Evolutionary conservation across 2,888 invertebrate species (phyloP).

Genomic region (Tipula lateralis): DNA sequence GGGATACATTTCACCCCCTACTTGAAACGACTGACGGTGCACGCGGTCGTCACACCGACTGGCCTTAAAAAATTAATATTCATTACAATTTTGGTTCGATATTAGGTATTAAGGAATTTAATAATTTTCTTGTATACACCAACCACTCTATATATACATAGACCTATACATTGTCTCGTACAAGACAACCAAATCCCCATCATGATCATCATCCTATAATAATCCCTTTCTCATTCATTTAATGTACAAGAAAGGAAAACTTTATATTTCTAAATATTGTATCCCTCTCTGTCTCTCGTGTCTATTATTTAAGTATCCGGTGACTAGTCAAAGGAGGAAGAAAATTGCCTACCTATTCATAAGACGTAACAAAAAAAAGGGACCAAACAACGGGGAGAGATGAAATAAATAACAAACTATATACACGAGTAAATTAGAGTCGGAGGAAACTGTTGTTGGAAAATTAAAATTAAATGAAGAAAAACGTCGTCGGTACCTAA

Average conservation of each 20-base stretch:
- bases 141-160: too few species aligned
- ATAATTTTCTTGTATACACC: neutral
- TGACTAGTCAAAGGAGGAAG: neutral
- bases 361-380: neutral
- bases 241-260: neutral
- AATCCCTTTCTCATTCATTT: neutral
- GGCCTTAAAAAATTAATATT: conserved; percentile 11
- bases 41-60: neutral
- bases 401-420: conserved; percentile 9
- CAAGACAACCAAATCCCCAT: neutral
- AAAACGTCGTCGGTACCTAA: neutral
- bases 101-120: neutral
- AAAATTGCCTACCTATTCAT: neutral
- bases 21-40: too few species aligned
- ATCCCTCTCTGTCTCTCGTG: neutral
- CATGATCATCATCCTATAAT: neutral
- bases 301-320: conserved; percentile 30
- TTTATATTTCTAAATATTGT: too few species aligned
- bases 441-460: neutral
- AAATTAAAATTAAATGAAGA: conserved; percentile 24
- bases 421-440: neutral
- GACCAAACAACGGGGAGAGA: neutral
- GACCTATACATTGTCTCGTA: neutral
- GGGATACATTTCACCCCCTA: neutral
- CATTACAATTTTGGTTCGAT: neutral